These are phyloP conservation scores for Lutjanus campechanus DNA, from an alignment of 2,797 vertebrate genomes.

Conservation along the genomic window DNA sequence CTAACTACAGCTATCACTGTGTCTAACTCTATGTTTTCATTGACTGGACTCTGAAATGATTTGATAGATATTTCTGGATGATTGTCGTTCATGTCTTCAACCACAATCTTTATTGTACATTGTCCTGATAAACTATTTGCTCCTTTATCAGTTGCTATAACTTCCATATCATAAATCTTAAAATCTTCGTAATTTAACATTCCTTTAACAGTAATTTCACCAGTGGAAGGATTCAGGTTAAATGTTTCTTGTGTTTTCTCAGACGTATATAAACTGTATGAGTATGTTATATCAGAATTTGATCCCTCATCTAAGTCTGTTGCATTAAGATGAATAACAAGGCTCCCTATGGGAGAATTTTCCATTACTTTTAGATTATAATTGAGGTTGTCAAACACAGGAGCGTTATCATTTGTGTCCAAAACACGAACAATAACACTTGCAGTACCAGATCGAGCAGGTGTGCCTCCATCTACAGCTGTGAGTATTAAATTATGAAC, in stretches of 20 bases:
- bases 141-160: slow-evolving; percentile 83
- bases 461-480: slow-evolving; percentile 79
- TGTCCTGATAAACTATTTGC: slow-evolving; percentile 76
- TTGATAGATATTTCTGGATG: slow-evolving; percentile 70
- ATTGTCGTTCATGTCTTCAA: slow-evolving; percentile 84
- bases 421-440: slow-evolving; percentile 82
- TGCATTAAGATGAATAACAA: slow-evolving; percentile 84
- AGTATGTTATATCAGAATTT: slow-evolving; percentile 19
- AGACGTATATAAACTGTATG: too few species aligned
- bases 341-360: slow-evolving; percentile 80
- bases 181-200: slow-evolving; percentile 84
- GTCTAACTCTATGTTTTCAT: slow-evolving; percentile 47
- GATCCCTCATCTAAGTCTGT: slow-evolving; percentile 79
- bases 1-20: slow-evolving; percentile 82
- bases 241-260: slow-evolving; percentile 69
- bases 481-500: slow-evolving; percentile 77
- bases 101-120: slow-evolving; percentile 74
- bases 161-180: slow-evolving; percentile 84
- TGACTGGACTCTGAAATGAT: slow-evolving; percentile 45
- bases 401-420: slow-evolving; percentile 87
- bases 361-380: slow-evolving; percentile 80
- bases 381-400: slow-evolving; percentile 77
- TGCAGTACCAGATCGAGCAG: slow-evolving; percentile 81
- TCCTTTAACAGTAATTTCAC: slow-evolving; percentile 86
- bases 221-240: slow-evolving; percentile 74